Base-by-base conservation (phyloP, 2,113 vertebrate species). In the Rana temporaria region DNA sequence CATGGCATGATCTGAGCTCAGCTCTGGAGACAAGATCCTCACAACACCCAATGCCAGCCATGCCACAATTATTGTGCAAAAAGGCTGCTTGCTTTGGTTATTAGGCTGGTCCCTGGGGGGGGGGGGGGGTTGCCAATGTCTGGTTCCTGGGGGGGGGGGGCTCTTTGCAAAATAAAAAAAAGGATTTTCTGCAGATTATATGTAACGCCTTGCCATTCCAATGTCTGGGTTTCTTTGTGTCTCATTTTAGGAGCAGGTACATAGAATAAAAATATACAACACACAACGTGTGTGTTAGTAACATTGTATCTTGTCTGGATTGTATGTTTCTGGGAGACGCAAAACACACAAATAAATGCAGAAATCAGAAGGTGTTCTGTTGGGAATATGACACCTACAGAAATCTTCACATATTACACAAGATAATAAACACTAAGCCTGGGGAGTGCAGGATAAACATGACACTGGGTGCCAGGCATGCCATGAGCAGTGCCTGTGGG, bases 161-260 rank as follows among this genome's bases (percentile, higher is more conserved):
- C n/a, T n/a, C n/a, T n/a, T n/a, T 14, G 34, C 56, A 19, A 57
- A 57, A 64, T 6, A 66, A 67, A 38, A 57, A 66, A 67, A 38
- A 57, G 64, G 24, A 79, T 68, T 79, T 71, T 79, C 77, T 68
- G 16, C 12, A 68, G 63, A 79, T 78, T 64, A 66, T 68, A 12
- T 68, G 34, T 56, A 34, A 68, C 64, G 77, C 63, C 63, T 62
- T 67, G 15, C 14, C 24, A 20, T 34, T 42, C 26, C 56, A 53
- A 57, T 20, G 63, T 78, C 76, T 78, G 48, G 24, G 55, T 69
- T 55, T 79, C 65, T 68, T 79, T 79, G 77, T 79, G 77, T 69
- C 77, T 79, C 53, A 24, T 68, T 69, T 68, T 68, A 57, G 52
- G 34, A 57, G 65, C 77, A 79, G 77, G 65, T 79, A 53, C 52